Evolutionary conservation across 2,113 vertebrate genomes (phyloP), one percentile per base, ranked within the genome.

Genomic region (Balaenoptera acutorostrata): DNA sequence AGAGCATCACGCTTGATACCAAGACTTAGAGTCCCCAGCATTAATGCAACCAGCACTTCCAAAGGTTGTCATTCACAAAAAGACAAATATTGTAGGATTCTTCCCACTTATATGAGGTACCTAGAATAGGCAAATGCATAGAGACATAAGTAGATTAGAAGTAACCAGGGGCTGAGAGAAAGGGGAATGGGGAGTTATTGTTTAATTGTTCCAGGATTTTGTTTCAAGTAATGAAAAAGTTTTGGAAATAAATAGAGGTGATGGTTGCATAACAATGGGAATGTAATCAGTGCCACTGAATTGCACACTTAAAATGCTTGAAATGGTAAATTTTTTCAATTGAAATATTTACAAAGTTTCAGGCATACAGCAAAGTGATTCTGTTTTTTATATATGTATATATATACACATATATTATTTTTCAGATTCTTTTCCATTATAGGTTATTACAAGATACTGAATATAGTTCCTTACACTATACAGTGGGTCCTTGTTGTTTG

Each of bases 1-100:
- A 15, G 2, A 39, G 2, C 5, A 12, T 14, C 4, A 17, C 13
- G 2, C 11, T 49, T n/a, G 5, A n/a, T n/a, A 29, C 41, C 31
- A 57, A 52, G 44, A 13, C 27, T 77, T 18, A 66, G 5, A 29
- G 90, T 15, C 9, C 72, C 59, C 10, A 29, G 25, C 49, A 55
- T 20, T 8, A 77, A 29, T 0, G 5, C 33, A 89, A 39, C 23
- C n/a, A 64, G 44, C 15, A 21, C 25, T 66, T 77, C 12, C 27
- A 86, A 89, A 75, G n/a, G 66, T 0, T 44, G n/a, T 18, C 64
- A 41, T 59, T 87, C 25, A 49, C 25, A 82, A 27, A 68, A 64
- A 80, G 25, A 29, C 41, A 69, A 33, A 41, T 25, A 77, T 0
- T 7, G 39, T 14, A 18, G 33, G 55, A 61, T 21, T 61, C 29